Evolutionary conservation across 1,140 invertebrate species (phyloP), one percentile per base, ranked within the genome.

Genomic region (Philaenus spumarius): DNA sequence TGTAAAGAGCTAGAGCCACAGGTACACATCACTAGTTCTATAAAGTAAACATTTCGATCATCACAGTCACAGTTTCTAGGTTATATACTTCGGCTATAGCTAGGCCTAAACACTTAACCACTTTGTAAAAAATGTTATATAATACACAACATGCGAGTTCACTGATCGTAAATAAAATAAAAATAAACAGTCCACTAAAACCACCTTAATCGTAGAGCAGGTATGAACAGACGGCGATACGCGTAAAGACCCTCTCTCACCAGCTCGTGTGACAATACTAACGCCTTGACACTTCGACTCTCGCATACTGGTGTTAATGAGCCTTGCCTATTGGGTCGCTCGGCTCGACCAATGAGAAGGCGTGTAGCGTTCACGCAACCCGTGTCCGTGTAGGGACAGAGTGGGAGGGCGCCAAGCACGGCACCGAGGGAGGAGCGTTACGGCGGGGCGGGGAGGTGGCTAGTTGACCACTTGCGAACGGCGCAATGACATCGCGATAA

Each of bases 261-360:
- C 55, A 30, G 22, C 55, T 57, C 19, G 42, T 42, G 34, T 57
- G 55, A 57, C 55, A 43, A 46, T 43, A 57, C 55, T 57, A 42
- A 20, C 54, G 30, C 20, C 17, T 34, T 17, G 43, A 15, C 20
- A 20, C 39, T 23, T 14, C 20, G 22, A 26, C 55, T 42, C 42
- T 24, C 46, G n/a, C 15, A 26, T 42, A 30, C 55, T 40, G 53
- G 55, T 57, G 55, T 57, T 57, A 57, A 57, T 57, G 55, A 57
- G 55, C 19, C 39, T 24, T 42, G 55, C 42, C 55, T 42, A 57
- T 57, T 57, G 55, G 55, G 23, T 45, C 42, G 55, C 55, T 24
- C 30, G 20, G 7, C 26, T 48, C 55, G 34, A 30, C 55, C 55
- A 57, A 57, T 57, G 24, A 43, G 40, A 23, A 57, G 55, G 55